Base-by-base conservation (phyloP, 2,797 vertebrate genomes). In the Falco berigora region DNA sequence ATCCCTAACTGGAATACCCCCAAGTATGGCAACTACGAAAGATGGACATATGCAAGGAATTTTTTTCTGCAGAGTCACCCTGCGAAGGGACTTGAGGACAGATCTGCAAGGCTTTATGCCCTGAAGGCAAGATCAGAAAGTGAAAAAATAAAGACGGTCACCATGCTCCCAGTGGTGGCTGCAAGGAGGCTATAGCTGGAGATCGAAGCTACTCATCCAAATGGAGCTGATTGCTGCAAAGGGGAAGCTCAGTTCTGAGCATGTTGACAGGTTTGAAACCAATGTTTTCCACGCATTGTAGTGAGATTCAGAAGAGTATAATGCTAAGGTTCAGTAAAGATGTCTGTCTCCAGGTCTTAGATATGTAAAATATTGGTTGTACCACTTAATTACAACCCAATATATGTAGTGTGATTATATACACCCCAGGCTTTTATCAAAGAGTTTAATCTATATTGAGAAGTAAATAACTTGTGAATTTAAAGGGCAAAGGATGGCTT, bases 1-100 rank as follows among this genome's bases (percentile, higher is more conserved):
- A 67, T 23, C 12, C 3, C 5, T 25, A 8, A 1, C 0, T 52
- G 64, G 14, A 47, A 50, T 34, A 36, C 2, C 8, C 14, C 30
- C 18, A 55, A 36, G 28, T 68, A 84, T 25, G 20, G 8, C 12
- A 47, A 28, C 32, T 32, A 30, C 28, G 75, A 69, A 82, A 16
- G 1, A 38, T 30, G 8, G 6, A 20, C 7, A 56, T 56, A 24
- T 32, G 21, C 7, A 34, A 56, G 6, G 23, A 34, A 6, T 21
- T 34, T 74, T 84, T 69, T 90, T 79, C 25, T 62, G 25, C 21
- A 53, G 44, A 49, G 6, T 24, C 3, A 2, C 10, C 11, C 12
- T 88, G 23, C 30, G 40, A 5, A 38, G 21, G 12, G 32, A 74
- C 4, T 9, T 30, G n/a, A 63, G 22, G n/a, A 56, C 24, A 79